These are phyloP conservation scores for Rhincodon typus DNA, from an alignment of 2,797 vertebrate genomes.

Conservation along the genomic window DNA sequence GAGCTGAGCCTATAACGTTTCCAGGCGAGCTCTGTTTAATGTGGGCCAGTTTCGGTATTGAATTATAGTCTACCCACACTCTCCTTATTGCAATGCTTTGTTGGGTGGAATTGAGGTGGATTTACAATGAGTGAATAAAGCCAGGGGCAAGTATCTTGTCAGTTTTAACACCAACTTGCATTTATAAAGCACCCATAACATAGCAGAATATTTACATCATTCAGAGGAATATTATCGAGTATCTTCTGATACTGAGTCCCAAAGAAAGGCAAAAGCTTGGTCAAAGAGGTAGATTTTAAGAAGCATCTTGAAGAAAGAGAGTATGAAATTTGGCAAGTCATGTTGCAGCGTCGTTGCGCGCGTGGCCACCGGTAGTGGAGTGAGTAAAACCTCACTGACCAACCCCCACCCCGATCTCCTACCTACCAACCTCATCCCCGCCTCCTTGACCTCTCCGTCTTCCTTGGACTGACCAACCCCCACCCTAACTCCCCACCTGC, in stretches of 20 bases:
- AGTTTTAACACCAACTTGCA: background rate
- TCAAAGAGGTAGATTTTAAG: background rate
- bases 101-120: background rate
- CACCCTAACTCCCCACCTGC: too few relatives aligned
- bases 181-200: background rate
- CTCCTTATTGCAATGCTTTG: background rate
- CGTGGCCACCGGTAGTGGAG: background rate
- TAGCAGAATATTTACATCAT: too few relatives aligned
- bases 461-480: too few relatives aligned
- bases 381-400: too few relatives aligned
- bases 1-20: background rate
- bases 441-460: too few relatives aligned
- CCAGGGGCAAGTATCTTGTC: background rate
- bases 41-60: background rate
- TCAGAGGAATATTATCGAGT: background rate
- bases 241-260: background rate
- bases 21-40: background rate
- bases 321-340: too few relatives aligned
- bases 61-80: background rate
- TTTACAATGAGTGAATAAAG: background rate
- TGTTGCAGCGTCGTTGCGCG: too few relatives aligned
- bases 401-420: too few relatives aligned
- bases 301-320: too few relatives aligned
- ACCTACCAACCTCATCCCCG: too few relatives aligned
- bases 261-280: background rate